Evolutionary conservation across 2,888 invertebrate genomes (phyloP).

Genomic region (Cenopis cana): DNA sequence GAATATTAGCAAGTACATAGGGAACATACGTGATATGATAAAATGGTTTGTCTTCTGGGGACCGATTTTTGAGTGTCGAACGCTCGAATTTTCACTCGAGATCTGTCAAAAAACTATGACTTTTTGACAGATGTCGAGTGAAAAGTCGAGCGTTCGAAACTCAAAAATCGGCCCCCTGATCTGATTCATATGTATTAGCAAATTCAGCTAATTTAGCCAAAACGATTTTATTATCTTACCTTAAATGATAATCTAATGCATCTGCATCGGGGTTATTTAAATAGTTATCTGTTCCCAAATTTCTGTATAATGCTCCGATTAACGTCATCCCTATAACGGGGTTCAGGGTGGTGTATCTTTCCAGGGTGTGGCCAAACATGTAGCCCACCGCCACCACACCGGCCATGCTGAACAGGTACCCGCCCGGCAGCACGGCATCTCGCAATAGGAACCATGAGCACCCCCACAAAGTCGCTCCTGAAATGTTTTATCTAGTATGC

Average conservation of each 20-base stretch:
- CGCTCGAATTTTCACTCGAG: too few species aligned
- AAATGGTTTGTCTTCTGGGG: too few species aligned
- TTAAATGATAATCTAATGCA: constrained; percentile 75
- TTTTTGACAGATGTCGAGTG: too few species aligned
- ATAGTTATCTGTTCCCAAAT: constrained; percentile 66
- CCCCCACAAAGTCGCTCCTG: constrained; percentile 73
- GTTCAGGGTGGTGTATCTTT: constrained; percentile 73
- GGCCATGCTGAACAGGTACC: constrained; percentile 69
- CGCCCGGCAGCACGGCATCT: constrained; percentile 66
- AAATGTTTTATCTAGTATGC: constrained; percentile 47
- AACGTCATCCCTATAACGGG: constrained; percentile 78
- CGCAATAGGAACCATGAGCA: constrained; percentile 71
- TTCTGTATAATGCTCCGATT: constrained; percentile 72
- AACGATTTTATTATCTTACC: constrained; percentile 55
- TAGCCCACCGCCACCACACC: constrained; percentile 70
- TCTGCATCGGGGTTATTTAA: constrained; percentile 68
- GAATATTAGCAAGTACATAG: too few species aligned
- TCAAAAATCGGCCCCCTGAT: too few species aligned
- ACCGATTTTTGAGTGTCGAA: too few species aligned
- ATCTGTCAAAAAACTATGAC: too few species aligned
- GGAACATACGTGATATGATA: too few species aligned
- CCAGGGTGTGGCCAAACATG: constrained; percentile 72
- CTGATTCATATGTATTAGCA: too few species aligned
- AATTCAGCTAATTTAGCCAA: background rate
- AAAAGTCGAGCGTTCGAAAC: too few species aligned